Evolutionary conservation across 2,113 vertebrate genomes (phyloP).

Genomic region (Mirounga angustirostris): DNA sequence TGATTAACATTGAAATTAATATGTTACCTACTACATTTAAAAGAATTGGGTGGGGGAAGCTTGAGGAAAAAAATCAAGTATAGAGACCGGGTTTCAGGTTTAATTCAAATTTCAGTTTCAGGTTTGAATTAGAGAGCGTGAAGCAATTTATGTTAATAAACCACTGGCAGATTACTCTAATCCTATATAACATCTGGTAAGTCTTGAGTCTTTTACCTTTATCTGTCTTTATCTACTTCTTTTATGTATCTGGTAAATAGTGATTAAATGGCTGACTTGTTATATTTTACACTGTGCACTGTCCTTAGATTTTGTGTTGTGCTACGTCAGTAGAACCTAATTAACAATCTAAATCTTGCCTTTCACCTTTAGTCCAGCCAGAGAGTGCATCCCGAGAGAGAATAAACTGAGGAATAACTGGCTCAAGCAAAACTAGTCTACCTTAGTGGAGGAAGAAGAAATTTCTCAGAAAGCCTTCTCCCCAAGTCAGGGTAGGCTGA

Average conservation of each 20-base stretch:
- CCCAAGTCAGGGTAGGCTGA: background rate
- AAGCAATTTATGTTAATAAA: slow-evolving; percentile 1
- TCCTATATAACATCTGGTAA: background rate
- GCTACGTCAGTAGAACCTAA: background rate
- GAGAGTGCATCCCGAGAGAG: accelerated
- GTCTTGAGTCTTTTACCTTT: background rate
- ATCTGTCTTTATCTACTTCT: background rate
- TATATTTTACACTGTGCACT: background rate
- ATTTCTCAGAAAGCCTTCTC: background rate
- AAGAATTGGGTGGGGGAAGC: background rate
- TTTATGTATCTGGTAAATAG: background rate
- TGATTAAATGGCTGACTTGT: background rate
- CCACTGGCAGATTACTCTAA: background rate
- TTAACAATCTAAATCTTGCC: background rate
- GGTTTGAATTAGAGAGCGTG: background rate
- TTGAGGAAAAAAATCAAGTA: background rate
- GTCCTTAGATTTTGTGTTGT: background rate
- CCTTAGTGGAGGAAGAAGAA: background rate
- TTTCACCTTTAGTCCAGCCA: background rate
- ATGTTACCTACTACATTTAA: background rate
- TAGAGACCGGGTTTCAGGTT: background rate
- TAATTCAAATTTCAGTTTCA: slow-evolving; percentile 21
- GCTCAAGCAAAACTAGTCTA: background rate
- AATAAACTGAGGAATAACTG: background rate
- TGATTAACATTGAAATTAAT: background rate